Base-by-base conservation (phyloP, 2,888 invertebrate species). In the Lomographa bimaculata region DNA sequence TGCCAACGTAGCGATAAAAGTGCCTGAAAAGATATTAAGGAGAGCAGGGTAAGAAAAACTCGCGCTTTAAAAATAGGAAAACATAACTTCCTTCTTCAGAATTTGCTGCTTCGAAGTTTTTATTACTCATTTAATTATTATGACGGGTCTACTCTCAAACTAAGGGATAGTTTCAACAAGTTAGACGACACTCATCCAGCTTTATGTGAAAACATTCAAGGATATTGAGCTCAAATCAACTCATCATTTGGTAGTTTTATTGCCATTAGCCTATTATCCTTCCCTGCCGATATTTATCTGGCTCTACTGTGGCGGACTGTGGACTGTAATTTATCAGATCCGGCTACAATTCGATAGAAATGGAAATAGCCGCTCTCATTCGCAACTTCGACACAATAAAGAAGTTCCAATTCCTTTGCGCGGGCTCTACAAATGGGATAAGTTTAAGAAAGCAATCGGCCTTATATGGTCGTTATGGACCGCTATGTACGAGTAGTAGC, bases 391-490 rank as follows among this genome's bases (percentile, higher is more conserved):
- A 70, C 76, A 81, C 81, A 80, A 79, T 84, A 81, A 83, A 85
- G 80, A 80, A 84, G 79, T 85, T 85, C 72, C 71, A 71, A 82
- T 84, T 76, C 71, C 71, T 80, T 65, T 65, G 71, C 71, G 70
- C 73, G 69, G 63, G 71, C 67, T 37, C 76, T 82, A 79, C 80
- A 83, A 86, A 86, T 86, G 83, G 84, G 84, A 80, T 79, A 85
- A 86, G 78, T 86, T 86, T 83, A 80, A 79, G 84, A 82, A 85
- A 85, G 86, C 86, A 85, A 86, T 85, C 82, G 82, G 76, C 79
- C 82, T 83, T 85, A 84, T 85, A 85, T 82, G 84, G 80, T 81
- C 81, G 83, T 83, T 83, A 82, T 73, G 77, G 78, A 79, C 79
- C 79, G 77, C 79, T 79, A 78, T 65, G 69, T 65, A 73, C n/a